A percentile compares a stretch with the other conserved stretches of the same genome.
phyloP scores from a whole-genome alignment of 2,888 invertebrate species.

The Mechanitis messenoides region DNA sequence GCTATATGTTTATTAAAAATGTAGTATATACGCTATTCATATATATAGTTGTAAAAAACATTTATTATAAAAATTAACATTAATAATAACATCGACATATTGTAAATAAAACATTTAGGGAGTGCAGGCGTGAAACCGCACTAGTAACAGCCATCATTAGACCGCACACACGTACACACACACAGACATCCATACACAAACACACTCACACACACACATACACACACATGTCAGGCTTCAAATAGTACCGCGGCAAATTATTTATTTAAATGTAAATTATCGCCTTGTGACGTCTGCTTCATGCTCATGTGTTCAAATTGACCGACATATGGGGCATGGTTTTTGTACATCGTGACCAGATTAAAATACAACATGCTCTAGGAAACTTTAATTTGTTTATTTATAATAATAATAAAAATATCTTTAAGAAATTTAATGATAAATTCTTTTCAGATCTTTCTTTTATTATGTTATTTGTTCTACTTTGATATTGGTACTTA shows the following conservation, averaged over 20 bases:
- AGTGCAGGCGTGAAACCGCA: conserved; percentile 69
- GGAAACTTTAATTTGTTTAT: conserved; percentile 23
- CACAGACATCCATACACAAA: too few relatives aligned
- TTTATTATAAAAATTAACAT: too few relatives aligned
- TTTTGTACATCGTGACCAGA: conserved; percentile 41
- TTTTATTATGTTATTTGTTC: background rate
- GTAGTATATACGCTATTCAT: too few relatives aligned
- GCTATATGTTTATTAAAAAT: too few relatives aligned
- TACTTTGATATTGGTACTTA: too few relatives aligned
- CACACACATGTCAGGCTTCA: conserved; percentile 56
- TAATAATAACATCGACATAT: too few relatives aligned
- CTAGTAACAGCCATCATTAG: conserved; percentile 67
- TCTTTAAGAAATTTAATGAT: too few relatives aligned
- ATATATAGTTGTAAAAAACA: too few relatives aligned
- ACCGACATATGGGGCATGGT: conserved; percentile 47
- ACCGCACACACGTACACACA: conserved; percentile 32
- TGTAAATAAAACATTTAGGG: conserved; percentile 19
- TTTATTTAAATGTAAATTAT: conserved; percentile 74
- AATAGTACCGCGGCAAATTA: conserved; percentile 71
- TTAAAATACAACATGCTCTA: conserved; percentile 43
- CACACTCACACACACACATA: too few relatives aligned
- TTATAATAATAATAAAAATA: too few relatives aligned
- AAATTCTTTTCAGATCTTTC: conserved; percentile 26
- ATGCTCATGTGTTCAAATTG: conserved; percentile 56
- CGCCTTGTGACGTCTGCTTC: conserved; percentile 49